Evolutionary conservation across 2,113 vertebrate species (phyloP).

Genomic region (Oncorhynchus masou): DNA sequence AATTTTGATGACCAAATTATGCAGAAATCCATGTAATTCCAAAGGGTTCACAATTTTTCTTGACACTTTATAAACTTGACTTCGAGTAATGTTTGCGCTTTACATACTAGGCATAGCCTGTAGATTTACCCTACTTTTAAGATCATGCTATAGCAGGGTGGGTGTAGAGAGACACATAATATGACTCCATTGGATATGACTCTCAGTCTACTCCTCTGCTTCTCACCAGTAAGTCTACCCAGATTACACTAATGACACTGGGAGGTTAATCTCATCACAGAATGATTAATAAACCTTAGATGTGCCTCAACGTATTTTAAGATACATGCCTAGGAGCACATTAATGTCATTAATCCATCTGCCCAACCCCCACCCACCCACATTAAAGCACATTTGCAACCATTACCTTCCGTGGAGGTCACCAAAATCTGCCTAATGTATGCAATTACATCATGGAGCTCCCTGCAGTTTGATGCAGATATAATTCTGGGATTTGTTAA

Average conservation of each 20-base stretch:
- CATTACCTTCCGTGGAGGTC: constrained; percentile 36
- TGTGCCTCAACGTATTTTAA: constrained; percentile 40
- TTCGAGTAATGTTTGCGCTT: no score
- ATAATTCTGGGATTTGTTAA: constrained; percentile 1
- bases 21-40: no score
- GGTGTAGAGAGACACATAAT: neutral
- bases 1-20: no score
- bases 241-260: constrained; percentile 46
- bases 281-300: constrained; percentile 57
- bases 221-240: constrained; percentile 34
- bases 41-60: no score
- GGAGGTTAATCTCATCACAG: constrained; percentile 56
- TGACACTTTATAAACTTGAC: no score
- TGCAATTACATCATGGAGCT: constrained; percentile 11
- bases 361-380: constrained; percentile 8
- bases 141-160: neutral
- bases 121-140: no score
- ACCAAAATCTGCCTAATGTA: constrained; percentile 33
- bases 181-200: neutral
- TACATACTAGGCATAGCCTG: no score
- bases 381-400: constrained; percentile 41
- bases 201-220: constrained; percentile 11
- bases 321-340: constrained; percentile 32
- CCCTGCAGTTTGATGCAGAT: constrained; percentile 13
- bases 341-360: constrained; percentile 54